Evolutionary conservation across 2,888 invertebrate species (phyloP), one percentile per base, ranked within the genome.

Genomic region (Hymenopus coronatus): DNA sequence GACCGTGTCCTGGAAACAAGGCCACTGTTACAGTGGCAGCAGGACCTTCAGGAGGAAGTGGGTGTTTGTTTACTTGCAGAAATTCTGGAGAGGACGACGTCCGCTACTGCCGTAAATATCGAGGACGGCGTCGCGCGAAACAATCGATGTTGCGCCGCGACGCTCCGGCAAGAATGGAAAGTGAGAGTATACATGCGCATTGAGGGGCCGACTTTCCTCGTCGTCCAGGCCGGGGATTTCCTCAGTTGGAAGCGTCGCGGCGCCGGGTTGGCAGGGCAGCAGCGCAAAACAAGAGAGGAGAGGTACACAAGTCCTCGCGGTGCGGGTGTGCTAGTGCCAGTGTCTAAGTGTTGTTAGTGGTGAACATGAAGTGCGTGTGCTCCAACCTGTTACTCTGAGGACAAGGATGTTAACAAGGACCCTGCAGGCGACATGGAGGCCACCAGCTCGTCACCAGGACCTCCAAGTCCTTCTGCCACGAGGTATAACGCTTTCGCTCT

Each of bases 371-470:
- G 54, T 70, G 54, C 54, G 54, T 4, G 25, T 70, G 54, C 14
- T 2, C 2, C 15, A 4, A 14, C 7, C 4, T 30, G 30, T 40
- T 40, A 9, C 40, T 40, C 40, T 40, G 54, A 70, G 25, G 54
- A 70, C 54, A 70, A 86, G 86, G 82, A 88, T 83, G 86, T 40
- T 83, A 83, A 54, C 81, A 86, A 83, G 15, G 85, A 86, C 30
- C 86, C 86, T 54, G 40, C 33, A 54, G 83, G 54, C 89, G 86
- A 40, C 70, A 89, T 89, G 89, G 89, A 89, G 88, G 88, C 89
- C 83, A 86, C 89, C 89, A 89, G 89, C 89, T 89, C 89, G 46
- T 89, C 89, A 7, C 89, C 88, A 20, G 83, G 89, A 82, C 89
- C 89, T 82, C 86, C 89, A 70, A 89, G 89, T 81, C 89, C 89